A percentile compares a stretch with the other conserved stretches of the same genome.
Evolutionary conservation across 2,888 invertebrate genomes (phyloP).

Genomic region (Melanostoma scalare): DNA sequence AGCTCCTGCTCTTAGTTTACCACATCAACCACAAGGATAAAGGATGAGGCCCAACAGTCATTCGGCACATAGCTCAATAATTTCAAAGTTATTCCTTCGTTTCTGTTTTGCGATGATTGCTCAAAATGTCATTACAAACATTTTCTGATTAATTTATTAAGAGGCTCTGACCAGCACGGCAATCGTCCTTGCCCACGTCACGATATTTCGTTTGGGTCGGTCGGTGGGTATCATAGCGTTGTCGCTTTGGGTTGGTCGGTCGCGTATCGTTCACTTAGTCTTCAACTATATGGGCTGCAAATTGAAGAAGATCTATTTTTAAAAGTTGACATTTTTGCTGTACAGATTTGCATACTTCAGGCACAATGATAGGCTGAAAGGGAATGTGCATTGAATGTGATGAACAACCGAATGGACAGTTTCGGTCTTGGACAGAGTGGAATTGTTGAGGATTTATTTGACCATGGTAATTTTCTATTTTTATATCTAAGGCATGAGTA

Average conservation of each 20-base stretch:
- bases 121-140: constrained; percentile 69
- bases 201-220: background rate
- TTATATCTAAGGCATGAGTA: background rate
- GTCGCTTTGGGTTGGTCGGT: constrained; percentile 10
- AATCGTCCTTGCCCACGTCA: constrained; percentile 50
- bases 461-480: background rate
- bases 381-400: constrained; percentile 46
- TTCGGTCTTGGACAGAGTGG: constrained; percentile 13
- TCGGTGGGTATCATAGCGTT: background rate
- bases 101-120: constrained; percentile 63
- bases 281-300: constrained; percentile 1
- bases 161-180: constrained; percentile 44
- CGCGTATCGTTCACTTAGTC: background rate
- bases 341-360: constrained; percentile 50
- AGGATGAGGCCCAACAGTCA: constrained; percentile 52
- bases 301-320: constrained; percentile 37
- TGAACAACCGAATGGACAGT: constrained; percentile 42
- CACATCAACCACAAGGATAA: constrained; percentile 20
- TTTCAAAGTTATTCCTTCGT: constrained; percentile 61
- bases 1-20: background rate
- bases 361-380: constrained; percentile 25
- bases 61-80: constrained; percentile 68
- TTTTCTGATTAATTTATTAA: constrained; percentile 72
- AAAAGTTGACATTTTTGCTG: constrained; percentile 44
- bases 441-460: constrained; percentile 3